A percentile compares a stretch with the other conserved stretches of the same genome.
phyloP scores from a whole-genome alignment of 2,113 vertebrate genomes.

The Thinocorus orbignyianus region DNA sequence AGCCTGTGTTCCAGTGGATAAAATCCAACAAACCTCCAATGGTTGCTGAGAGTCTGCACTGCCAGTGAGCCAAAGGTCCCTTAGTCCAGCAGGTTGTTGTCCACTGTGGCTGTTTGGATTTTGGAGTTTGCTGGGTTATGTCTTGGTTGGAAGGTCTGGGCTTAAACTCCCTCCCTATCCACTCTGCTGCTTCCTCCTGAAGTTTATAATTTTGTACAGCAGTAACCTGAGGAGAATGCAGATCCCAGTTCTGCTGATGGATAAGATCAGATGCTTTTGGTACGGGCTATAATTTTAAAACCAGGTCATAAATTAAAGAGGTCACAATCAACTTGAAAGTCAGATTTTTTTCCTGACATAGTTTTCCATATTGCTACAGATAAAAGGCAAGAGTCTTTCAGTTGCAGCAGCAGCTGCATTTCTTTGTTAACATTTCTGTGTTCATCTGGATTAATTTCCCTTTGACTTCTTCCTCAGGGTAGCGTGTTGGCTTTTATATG shows the following conservation, averaged over 20 bases:
- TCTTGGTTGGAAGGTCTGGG: not conserved
- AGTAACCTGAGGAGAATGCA: not conserved
- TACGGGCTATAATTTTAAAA: not conserved
- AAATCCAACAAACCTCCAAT: not conserved
- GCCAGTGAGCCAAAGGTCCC: not conserved
- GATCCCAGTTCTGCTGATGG: not conserved
- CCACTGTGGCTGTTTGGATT: not conserved
- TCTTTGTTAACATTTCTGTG: not conserved
- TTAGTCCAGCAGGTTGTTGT: not conserved
- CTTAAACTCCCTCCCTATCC: not conserved
- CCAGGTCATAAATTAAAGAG: not conserved
- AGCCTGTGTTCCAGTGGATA: accelerated
- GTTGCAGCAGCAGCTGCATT: not conserved
- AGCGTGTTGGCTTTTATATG: not conserved
- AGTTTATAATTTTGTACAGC: not conserved
- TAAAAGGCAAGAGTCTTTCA: not conserved
- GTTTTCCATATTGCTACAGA: not conserved
- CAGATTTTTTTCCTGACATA: not conserved
- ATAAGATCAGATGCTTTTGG: not conserved
- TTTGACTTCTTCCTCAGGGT: not conserved
- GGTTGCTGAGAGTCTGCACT: not conserved
- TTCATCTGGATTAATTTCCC: not conserved
- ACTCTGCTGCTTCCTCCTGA: not conserved
- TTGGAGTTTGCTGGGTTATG: not conserved
- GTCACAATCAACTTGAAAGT: not conserved